These are phyloP conservation scores for Glaucomys volans DNA, from an alignment of 2,113 vertebrate species.

Conservation along the genomic window DNA sequence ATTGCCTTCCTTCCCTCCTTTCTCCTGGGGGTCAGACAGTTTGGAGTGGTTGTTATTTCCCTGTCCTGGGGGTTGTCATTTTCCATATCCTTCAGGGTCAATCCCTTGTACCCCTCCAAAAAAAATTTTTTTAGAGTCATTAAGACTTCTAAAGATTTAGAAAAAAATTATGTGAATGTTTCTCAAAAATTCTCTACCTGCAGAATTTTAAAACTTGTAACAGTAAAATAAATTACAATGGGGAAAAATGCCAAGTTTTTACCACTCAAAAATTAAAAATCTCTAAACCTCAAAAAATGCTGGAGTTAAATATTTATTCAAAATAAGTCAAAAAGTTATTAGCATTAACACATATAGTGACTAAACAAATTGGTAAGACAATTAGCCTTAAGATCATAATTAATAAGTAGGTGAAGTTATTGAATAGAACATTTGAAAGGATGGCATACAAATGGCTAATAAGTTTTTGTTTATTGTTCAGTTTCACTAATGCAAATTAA, in stretches of 20 bases:
- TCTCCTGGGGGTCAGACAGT: too few relatives aligned
- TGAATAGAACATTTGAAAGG: not conserved
- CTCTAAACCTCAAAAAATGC: not conserved
- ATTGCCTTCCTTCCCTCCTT: too few relatives aligned
- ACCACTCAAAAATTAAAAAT: not conserved
- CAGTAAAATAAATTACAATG: not conserved
- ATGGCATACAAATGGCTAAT: not conserved
- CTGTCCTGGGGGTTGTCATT: too few relatives aligned
- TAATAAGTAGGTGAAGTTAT: not conserved
- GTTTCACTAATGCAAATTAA: not conserved
- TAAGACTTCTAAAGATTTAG: not conserved
- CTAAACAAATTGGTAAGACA: not conserved
- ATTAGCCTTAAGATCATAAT: not conserved
- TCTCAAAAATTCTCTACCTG: not conserved
- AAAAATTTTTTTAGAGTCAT: not conserved
- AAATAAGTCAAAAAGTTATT: not conserved
- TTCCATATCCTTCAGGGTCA: too few relatives aligned
- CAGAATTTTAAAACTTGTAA: slow-evolving; percentile 15
- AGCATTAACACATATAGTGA: not conserved
- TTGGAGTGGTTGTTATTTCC: too few relatives aligned
- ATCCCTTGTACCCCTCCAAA: too few relatives aligned
- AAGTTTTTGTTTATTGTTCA: not conserved
- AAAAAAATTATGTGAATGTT: not conserved
- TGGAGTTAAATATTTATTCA: not conserved
- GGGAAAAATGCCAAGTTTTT: not conserved